Evolutionary conservation across 92 coral and sea anemone species (phyloP).

Genomic region (Pocillopora meandrina): DNA sequence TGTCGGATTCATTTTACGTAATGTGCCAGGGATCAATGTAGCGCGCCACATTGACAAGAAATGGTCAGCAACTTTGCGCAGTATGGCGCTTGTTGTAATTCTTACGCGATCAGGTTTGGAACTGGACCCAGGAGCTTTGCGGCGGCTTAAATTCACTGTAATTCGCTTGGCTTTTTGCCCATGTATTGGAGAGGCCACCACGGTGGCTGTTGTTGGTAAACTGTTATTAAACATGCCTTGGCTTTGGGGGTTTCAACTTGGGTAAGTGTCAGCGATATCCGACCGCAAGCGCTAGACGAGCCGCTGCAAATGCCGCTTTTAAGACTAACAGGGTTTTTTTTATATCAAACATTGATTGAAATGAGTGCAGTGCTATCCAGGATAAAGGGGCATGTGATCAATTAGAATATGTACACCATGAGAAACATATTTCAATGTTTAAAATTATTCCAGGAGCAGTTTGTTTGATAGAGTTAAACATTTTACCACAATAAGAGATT

Average conservation of each 20-base stretch:
- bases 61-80: constrained; percentile 90
- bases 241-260: constrained; percentile 98
- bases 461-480: too few relatives aligned
- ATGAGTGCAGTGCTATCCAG: too few relatives aligned
- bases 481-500: too few relatives aligned
- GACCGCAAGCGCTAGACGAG: neutral
- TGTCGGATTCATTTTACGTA: constrained; percentile 87
- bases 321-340: too few relatives aligned
- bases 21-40: constrained; percentile 75
- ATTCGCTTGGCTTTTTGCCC: constrained; percentile 92
- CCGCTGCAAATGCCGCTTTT: neutral
- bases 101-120: constrained; percentile 92
- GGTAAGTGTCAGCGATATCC: constrained; percentile 59
- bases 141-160: constrained; percentile 85
- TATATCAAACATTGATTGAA: too few relatives aligned
- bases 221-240: constrained; percentile 89
- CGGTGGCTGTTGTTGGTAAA: constrained; percentile 82
- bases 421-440: too few relatives aligned
- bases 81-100: constrained; percentile 89
- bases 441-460: too few relatives aligned
- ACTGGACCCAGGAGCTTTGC: constrained; percentile 84
- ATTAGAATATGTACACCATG: too few relatives aligned
- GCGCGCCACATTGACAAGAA: constrained; percentile 81
- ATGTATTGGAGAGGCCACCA: constrained; percentile 85
- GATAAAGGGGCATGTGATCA: too few relatives aligned